Evolutionary conservation across 2,888 invertebrate species (phyloP).

Genomic region (Tineola bisselliella): DNA sequence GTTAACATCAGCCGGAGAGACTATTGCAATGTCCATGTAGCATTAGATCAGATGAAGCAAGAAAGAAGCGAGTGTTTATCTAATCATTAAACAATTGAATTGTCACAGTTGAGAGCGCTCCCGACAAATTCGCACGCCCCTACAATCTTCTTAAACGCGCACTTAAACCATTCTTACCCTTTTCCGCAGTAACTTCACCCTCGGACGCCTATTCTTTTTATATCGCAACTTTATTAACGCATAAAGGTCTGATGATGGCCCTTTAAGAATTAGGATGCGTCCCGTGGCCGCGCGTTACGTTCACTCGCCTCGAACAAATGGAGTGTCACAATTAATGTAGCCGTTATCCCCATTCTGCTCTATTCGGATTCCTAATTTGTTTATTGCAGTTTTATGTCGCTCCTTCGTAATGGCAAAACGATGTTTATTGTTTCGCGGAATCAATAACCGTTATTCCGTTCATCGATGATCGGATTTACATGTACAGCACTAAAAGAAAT

Average conservation of each 20-base stretch:
- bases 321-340: constrained; percentile 55
- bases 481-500: constrained; percentile 64
- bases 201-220: constrained; percentile 65
- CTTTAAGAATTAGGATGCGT: constrained; percentile 66
- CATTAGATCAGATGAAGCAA: neutral
- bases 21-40: neutral
- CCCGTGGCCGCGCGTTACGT: constrained; percentile 45
- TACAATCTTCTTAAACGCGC: constrained; percentile 62
- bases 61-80: constrained; percentile 38
- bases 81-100: constrained; percentile 59
- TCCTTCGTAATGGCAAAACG: neutral
- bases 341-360: constrained; percentile 40
- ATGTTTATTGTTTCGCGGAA: neutral
- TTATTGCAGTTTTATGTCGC: neutral
- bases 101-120: constrained; percentile 46
- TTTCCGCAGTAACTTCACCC: constrained; percentile 52
- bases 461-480: constrained; percentile 56
- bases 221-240: constrained; percentile 69
- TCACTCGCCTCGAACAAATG: constrained; percentile 59
- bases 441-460: constrained; percentile 8
- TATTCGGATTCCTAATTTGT: neutral
- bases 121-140: constrained; percentile 65
- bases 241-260: constrained; percentile 67
- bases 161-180: constrained; percentile 59
- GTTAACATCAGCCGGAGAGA: too few relatives aligned